Evolutionary conservation across 2,113 vertebrate genomes (phyloP).

Genomic region (Talpa occidentalis): DNA sequence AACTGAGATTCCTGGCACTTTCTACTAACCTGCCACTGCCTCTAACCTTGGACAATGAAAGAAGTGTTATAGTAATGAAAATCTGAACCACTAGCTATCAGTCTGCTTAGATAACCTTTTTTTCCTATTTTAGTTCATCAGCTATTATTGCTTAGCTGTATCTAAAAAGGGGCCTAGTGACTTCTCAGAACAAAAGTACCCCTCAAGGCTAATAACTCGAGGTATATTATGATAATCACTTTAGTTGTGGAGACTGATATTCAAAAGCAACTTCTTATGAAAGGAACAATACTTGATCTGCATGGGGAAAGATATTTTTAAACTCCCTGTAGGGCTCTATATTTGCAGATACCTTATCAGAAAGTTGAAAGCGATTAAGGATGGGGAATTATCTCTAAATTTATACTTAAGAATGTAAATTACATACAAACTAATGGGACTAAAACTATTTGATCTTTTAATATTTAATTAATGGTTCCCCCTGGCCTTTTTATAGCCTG

Average conservation of each 20-base stretch:
- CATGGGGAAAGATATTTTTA: constrained; percentile 80
- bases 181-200: constrained; percentile 70
- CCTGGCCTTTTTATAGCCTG: constrained; percentile 79
- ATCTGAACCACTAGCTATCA: not conserved
- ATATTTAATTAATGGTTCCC: constrained; percentile 82
- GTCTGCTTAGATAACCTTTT: not conserved
- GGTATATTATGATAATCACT: constrained; percentile 67
- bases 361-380: constrained; percentile 76
- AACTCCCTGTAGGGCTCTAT: constrained; percentile 68
- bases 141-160: constrained; percentile 60
- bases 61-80: not conserved
- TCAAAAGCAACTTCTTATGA: constrained; percentile 78
- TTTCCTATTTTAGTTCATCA: constrained; percentile 20
- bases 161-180: constrained; percentile 38
- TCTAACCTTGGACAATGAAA: not conserved
- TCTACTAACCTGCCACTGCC: no score
- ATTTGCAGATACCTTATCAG: constrained; percentile 76
- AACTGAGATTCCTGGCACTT: not conserved
- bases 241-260: constrained; percentile 71
- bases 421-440: constrained; percentile 81
- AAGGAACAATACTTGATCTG: constrained; percentile 75
- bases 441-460: constrained; percentile 80
- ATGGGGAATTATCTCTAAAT: constrained; percentile 80
- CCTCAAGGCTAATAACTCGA: constrained; percentile 66
- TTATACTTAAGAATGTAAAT: constrained; percentile 80